Conservation (phyloP, 2,888 invertebrate species). For the Antheraea assamensis region DNA sequence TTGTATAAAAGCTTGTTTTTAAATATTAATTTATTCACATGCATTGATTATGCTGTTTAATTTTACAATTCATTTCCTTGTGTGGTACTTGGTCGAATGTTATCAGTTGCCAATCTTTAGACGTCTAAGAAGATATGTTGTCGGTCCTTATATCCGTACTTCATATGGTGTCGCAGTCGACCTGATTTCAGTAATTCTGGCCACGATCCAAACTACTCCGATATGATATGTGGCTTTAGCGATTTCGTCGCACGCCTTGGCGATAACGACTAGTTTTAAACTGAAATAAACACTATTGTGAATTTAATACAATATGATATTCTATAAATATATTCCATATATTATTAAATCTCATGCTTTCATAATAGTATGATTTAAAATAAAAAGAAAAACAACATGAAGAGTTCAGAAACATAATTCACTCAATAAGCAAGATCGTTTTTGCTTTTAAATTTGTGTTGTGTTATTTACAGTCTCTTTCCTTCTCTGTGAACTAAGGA, state of each 20-base stretch:
- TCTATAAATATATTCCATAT: background rate
- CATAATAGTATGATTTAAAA: too few species aligned
- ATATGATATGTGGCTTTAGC: conserved; percentile 20
- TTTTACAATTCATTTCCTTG: background rate
- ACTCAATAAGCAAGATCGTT: too few species aligned
- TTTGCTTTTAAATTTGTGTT: too few species aligned
- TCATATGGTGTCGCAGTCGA: conserved; percentile 44
- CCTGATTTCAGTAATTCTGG: conserved; percentile 63
- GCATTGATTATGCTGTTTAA: background rate
- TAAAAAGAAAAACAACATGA: too few species aligned
- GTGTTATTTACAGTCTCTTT: background rate
- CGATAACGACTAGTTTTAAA: conserved; percentile 20
- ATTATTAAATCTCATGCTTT: too few species aligned
- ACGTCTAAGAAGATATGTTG: background rate
- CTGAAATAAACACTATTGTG: conserved; percentile 3
- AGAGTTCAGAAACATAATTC: too few species aligned
- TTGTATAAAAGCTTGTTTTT: too few species aligned
- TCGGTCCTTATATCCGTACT: background rate
- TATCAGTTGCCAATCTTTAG: background rate
- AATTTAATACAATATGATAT: background rate
- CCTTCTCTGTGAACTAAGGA: background rate
- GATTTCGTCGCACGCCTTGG: conserved; percentile 21
- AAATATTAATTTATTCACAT: too few species aligned
- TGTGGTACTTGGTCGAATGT: background rate
- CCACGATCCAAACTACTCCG: conserved; percentile 54